Conservation (phyloP, 2,888 invertebrate species). For the Drosophila diplacantha region DNA sequence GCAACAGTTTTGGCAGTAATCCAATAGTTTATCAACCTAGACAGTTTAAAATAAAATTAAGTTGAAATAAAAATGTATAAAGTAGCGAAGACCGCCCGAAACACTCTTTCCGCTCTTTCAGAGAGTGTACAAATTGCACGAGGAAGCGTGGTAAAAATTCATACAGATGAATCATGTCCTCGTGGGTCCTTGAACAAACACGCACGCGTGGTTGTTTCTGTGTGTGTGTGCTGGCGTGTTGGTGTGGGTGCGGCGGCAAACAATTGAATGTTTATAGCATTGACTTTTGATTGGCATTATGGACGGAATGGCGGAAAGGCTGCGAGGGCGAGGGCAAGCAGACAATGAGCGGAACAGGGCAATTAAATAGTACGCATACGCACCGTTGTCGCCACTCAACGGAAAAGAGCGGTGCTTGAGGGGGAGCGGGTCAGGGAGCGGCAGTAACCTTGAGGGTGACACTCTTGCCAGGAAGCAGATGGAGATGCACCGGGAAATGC, state of each 20-base stretch:
- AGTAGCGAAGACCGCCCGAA: background rate
- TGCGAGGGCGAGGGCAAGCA: background rate
- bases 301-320: constrained; percentile 16
- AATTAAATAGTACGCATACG: constrained; percentile 52
- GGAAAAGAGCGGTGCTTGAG: background rate
- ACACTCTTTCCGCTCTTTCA: too few relatives aligned
- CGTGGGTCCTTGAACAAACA: constrained; percentile 16
- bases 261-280: constrained; percentile 51
- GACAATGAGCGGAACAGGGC: constrained; percentile 18
- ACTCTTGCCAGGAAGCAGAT: background rate
- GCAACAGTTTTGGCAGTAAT: too few relatives aligned
- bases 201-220: background rate
- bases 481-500: constrained; percentile 1
- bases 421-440: constrained; percentile 1
- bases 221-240: constrained; percentile 1
- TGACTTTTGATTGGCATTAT: constrained; percentile 53
- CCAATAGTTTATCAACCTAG: too few relatives aligned
- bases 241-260: constrained; percentile 36
- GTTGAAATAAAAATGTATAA: background rate
- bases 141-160: constrained; percentile 40
- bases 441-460: constrained; percentile 15
- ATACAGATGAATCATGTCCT: constrained; percentile 46
- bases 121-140: constrained; percentile 12
- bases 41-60: background rate
- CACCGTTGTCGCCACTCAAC: constrained; percentile 13